A percentile compares a stretch with the other conserved stretches of the same genome.
phyloP scores from a whole-genome alignment of 2,113 vertebrate genomes.

The Nycticryphes semicollaris region DNA sequence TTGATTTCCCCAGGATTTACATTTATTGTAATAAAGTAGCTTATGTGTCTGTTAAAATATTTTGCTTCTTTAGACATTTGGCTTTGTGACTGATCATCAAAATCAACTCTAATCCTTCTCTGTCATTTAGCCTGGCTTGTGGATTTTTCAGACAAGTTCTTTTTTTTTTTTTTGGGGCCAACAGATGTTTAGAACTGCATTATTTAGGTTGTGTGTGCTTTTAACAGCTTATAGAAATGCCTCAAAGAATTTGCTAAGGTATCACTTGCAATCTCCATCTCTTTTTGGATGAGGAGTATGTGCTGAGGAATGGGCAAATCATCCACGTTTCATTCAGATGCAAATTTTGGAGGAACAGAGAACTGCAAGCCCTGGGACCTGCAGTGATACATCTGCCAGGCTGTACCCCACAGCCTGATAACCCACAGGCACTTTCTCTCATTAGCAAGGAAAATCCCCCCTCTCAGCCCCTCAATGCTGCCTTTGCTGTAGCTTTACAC shows the following conservation, averaged over 20 bases:
- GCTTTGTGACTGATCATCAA: not conserved
- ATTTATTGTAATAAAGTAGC: not conserved
- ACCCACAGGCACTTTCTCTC: not conserved
- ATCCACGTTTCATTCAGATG: not conserved
- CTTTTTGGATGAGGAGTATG: not conserved
- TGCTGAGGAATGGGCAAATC: not conserved
- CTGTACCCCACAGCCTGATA: not conserved
- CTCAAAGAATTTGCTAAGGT: not conserved
- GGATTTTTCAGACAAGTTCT: not conserved
- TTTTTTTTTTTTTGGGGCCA: not conserved
- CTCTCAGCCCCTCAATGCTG: not conserved
- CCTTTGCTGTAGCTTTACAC: not conserved
- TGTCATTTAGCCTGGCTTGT: not conserved
- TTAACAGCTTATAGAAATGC: constrained; percentile 21
- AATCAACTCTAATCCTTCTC: not conserved
- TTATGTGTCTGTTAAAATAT: not conserved
- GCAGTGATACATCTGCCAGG: not conserved
- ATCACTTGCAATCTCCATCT: not conserved
- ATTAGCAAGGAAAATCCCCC: not conserved
- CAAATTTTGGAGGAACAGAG: not conserved
- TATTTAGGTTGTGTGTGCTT: not conserved
- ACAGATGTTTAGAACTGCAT: not conserved
- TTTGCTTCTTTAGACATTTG: not conserved
- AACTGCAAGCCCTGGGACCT: not conserved
- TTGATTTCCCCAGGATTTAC: not conserved